Evolutionary conservation across 2,888 invertebrate genomes (phyloP).

Genomic region (Leistus spinibarbis): DNA sequence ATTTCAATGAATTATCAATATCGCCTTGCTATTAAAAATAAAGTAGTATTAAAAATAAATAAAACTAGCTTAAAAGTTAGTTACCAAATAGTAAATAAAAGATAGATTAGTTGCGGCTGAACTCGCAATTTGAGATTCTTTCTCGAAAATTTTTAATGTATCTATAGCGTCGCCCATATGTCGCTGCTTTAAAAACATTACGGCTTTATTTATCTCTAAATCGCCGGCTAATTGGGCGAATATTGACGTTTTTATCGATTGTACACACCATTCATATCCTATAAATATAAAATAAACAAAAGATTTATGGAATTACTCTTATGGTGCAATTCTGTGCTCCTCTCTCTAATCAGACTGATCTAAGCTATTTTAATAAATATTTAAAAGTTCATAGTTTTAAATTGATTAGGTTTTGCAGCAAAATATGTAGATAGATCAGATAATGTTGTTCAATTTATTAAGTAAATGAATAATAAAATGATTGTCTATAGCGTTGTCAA

Average conservation of each 20-base stretch:
- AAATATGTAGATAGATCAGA: too few species aligned
- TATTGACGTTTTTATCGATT: slow-evolving; percentile 89
- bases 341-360: too few species aligned
- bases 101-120: slow-evolving; percentile 86
- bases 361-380: too few species aligned
- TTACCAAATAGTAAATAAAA: slow-evolving; percentile 80
- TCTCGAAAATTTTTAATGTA: slow-evolving; percentile 84
- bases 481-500: too few species aligned
- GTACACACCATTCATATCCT: slow-evolving; percentile 86
- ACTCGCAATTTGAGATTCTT: slow-evolving; percentile 81
- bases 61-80: slow-evolving; percentile 42
- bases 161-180: slow-evolving; percentile 82
- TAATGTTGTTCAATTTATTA: too few species aligned
- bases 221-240: slow-evolving; percentile 83
- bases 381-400: too few species aligned
- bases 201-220: slow-evolving; percentile 89
- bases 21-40: slow-evolving; percentile 72
- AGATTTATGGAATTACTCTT: background rate
- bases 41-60: slow-evolving; percentile 2
- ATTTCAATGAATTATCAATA: slow-evolving; percentile 76
- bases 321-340: too few species aligned
- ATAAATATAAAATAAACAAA: slow-evolving; percentile 39
- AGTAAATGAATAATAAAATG: too few species aligned
- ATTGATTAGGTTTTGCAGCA: too few species aligned
- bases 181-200: slow-evolving; percentile 81